Evolutionary conservation across 2,888 invertebrate genomes (phyloP).

Genomic region (Diadegma fenestrale): DNA sequence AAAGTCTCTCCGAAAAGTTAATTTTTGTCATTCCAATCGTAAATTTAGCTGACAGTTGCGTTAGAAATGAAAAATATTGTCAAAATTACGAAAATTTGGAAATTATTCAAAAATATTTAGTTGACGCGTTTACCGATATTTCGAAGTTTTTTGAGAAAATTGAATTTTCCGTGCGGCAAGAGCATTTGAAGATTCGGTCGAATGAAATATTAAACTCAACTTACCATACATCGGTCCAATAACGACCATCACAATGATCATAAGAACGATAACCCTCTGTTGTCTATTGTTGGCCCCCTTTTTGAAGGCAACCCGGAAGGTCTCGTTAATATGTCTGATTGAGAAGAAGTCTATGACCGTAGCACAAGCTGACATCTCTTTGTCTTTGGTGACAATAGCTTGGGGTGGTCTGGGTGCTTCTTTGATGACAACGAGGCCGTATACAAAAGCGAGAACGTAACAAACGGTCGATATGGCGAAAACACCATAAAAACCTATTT

Average conservation of each 20-base stretch:
- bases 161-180: too few species aligned
- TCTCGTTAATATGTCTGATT: conserved; percentile 91
- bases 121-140: too few species aligned
- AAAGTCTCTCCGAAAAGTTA: too few species aligned
- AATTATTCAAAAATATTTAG: too few species aligned
- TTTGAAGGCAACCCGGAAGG: conserved; percentile 93
- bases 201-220: conserved; percentile 75
- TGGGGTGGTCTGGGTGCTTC: conserved; percentile 86
- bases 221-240: conserved; percentile 94
- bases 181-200: not conserved
- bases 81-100: too few species aligned
- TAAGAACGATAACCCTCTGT: conserved; percentile 91
- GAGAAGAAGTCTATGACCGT: conserved; percentile 91
- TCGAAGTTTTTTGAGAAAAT: too few species aligned
- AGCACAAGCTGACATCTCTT: conserved; percentile 84
- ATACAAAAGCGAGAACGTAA: conserved; percentile 91
- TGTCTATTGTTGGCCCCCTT: conserved; percentile 91
- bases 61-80: too few species aligned
- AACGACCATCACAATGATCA: conserved; percentile 93
- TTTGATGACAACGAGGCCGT: conserved; percentile 90
- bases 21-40: too few species aligned
- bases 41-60: too few species aligned
- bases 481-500: conserved; percentile 93
- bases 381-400: conserved; percentile 83
- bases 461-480: conserved; percentile 91